These are phyloP conservation scores for Terrapene triunguis DNA, from an alignment of 2,113 vertebrate species.

Conservation along the genomic window DNA sequence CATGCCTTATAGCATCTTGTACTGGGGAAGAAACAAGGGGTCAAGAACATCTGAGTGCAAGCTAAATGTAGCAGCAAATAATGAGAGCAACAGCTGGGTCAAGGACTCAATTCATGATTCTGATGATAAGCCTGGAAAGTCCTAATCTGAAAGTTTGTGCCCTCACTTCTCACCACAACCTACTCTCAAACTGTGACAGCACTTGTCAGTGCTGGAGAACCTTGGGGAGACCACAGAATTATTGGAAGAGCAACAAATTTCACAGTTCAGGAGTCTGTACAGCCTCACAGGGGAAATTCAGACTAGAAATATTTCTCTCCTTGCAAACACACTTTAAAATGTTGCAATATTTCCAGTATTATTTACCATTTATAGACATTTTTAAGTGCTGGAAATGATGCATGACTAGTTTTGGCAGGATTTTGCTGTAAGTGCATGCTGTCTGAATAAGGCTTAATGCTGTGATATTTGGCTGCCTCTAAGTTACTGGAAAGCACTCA, in stretches of 20 bases:
- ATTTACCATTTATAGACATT: not conserved
- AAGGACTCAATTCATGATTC: rapidly evolving
- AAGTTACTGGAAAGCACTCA: not conserved
- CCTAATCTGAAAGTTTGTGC: not conserved
- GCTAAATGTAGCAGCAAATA: not conserved
- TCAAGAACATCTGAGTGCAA: not conserved
- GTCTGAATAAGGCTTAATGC: not conserved
- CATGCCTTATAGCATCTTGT: not conserved
- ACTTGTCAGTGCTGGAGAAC: not conserved
- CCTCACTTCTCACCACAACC: not conserved
- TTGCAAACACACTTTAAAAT: not conserved
- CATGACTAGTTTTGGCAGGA: not conserved
- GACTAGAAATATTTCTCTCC: not conserved
- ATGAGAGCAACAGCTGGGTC: not conserved
- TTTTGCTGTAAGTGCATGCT: not conserved
- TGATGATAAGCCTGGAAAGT: not conserved
- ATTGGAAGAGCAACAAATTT: not conserved
- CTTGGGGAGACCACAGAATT: rapidly evolving
- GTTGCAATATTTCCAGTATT: not conserved
- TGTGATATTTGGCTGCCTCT: not conserved
- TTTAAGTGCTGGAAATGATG: not conserved
- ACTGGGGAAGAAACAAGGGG: not conserved
- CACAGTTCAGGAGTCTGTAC: too few relatives aligned
- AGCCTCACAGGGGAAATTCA: not conserved
- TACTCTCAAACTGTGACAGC: rapidly evolving